phyloP scores from a whole-genome alignment of 2,888 invertebrate genomes.

The Leptopilina myrica region DNA sequence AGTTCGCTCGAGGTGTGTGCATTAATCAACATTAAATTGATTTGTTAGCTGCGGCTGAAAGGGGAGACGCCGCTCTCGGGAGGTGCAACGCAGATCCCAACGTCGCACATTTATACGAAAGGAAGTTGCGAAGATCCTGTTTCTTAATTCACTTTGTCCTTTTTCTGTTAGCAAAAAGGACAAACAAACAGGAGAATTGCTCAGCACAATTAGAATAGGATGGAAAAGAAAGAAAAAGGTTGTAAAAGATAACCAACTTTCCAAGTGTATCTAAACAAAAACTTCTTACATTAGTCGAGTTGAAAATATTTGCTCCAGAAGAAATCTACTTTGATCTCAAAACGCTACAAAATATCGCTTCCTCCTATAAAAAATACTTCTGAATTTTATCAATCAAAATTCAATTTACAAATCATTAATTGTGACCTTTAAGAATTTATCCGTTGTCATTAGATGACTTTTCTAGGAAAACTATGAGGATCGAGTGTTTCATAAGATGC shows the following conservation, averaged over 20 bases:
- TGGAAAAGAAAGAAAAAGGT: too few species aligned
- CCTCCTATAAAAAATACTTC: too few species aligned
- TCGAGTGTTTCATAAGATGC: slow-evolving; percentile 16
- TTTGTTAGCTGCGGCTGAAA: slow-evolving; percentile 67
- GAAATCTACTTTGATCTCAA: too few species aligned
- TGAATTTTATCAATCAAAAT: background rate
- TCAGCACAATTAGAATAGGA: too few species aligned
- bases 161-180: too few species aligned
- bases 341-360: too few species aligned
- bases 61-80: slow-evolving; percentile 55
- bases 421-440: background rate
- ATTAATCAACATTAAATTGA: slow-evolving; percentile 73
- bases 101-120: slow-evolving; percentile 10
- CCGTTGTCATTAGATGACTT: slow-evolving; percentile 7
- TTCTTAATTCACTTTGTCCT: too few species aligned
- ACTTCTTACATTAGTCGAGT: too few species aligned
- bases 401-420: background rate
- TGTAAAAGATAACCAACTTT: too few species aligned
- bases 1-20: slow-evolving; percentile 63
- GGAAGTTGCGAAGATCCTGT: slow-evolving; percentile 19
- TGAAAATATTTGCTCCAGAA: too few species aligned
- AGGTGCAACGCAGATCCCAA: slow-evolving; percentile 40
- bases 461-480: slow-evolving; percentile 7
- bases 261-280: too few species aligned
- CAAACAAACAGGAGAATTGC: too few species aligned